These are phyloP conservation scores for Clamator glandarius DNA, from an alignment of 2,797 vertebrate genomes.

Conservation along the genomic window DNA sequence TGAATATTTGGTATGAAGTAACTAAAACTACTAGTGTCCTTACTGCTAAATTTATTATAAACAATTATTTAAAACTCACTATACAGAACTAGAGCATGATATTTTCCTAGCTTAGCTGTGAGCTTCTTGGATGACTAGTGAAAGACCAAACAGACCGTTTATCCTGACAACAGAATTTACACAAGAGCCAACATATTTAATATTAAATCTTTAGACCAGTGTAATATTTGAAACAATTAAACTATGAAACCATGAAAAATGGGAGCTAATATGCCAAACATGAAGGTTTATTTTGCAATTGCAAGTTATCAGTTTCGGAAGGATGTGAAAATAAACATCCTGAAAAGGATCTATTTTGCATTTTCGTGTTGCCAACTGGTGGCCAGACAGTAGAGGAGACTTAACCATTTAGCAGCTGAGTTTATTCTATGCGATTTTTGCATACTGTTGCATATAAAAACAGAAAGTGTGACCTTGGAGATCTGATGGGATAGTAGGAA, in stretches of 20 bases:
- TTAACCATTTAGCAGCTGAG: slow-evolving; percentile 63
- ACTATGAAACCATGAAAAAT: slow-evolving; percentile 64
- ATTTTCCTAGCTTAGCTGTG: slow-evolving; percentile 34
- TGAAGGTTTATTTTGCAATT: slow-evolving; percentile 69
- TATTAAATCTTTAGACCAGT: slow-evolving; percentile 60
- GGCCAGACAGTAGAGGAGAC: slow-evolving; percentile 65
- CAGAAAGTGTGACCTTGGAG: not conserved
- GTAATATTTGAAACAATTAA: slow-evolving; percentile 69
- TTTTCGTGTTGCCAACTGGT: slow-evolving; percentile 74
- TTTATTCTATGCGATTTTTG: slow-evolving; percentile 26
- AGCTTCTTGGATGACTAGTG: slow-evolving; percentile 21
- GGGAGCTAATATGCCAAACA: slow-evolving; percentile 42
- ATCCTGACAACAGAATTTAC: slow-evolving; percentile 58
- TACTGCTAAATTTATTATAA: slow-evolving; percentile 16
- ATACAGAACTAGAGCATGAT: not conserved
- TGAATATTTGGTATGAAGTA: slow-evolving; percentile 10
- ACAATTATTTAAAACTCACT: slow-evolving; percentile 36
- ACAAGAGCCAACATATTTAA: slow-evolving; percentile 47
- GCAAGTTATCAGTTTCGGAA: slow-evolving; percentile 73
- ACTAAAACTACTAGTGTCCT: not conserved
- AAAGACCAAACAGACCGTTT: slow-evolving; percentile 34
- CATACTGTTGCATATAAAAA: not conserved
- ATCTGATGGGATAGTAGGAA: slow-evolving; percentile 2
- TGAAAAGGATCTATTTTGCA: slow-evolving; percentile 71
- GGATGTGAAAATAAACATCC: slow-evolving; percentile 76